Base-by-base conservation (phyloP, 2,797 vertebrate genomes). In the Apodemus agrarius region DNA sequence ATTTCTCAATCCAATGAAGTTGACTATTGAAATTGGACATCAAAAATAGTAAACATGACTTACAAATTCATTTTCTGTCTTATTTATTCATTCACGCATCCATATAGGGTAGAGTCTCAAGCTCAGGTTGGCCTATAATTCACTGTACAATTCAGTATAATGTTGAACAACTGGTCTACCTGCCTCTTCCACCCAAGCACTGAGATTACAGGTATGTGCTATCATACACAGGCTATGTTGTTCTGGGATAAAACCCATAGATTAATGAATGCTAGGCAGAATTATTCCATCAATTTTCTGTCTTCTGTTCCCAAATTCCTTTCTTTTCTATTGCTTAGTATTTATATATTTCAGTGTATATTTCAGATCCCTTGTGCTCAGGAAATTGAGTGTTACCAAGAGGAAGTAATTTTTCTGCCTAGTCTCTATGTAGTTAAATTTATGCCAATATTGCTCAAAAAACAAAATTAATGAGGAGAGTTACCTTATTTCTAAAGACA, bases 391-490 rank as follows among this genome's bases (percentile, higher is more conserved):
- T 4, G 75, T 31, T 88, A 90, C 31, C 9, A 19, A 76, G 1
- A 80, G 16, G 43, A 84, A 88, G 31, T 16, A 5, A 52, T 69
- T 54, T 90, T 84, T 80, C 31, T 88, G 52, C 24, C 43, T 74
- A 24, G 31, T 59, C 9, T 26, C 78, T 22, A 75, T 54, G 78
- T 1, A 76, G 43, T 79, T 61, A 93, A 19, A 10, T 76, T 88
- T 90, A 46, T n/a, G n/a, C 46, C 34, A 76, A 34, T 90, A 37
- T 37, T 86, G 29, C 5, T 75, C 11, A 63, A 61, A 95, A 95
- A 81, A 14, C 46, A 95, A 69, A 69, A 83, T 78, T 82, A 88
- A 83, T 79, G 14, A 26, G 8, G 21, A 92, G 90, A 96, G 54
- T 93, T 78, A 82, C 37, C 72, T 21, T 78, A 34, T 1, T 49